Percentiles rank a stretch among this genome's conserved stretches.
phyloP scores from a whole-genome alignment of 1,140 invertebrate genomes.

The Drosophila persimilis region DNA sequence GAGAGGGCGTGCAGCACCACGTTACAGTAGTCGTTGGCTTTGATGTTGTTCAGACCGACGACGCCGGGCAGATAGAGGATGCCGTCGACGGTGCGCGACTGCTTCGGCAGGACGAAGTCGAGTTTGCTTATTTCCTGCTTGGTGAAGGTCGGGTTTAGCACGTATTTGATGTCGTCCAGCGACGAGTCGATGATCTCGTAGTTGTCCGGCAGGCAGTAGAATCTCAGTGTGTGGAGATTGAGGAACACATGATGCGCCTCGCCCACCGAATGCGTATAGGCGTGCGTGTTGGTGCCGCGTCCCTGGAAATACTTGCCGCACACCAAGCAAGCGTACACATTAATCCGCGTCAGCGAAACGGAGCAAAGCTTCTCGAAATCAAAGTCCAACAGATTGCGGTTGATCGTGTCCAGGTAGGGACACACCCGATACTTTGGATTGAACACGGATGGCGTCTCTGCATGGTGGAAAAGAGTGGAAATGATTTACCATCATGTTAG shows the following conservation, averaged over 20 bases:
- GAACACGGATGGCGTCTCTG: conserved; percentile 79
- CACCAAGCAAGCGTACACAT: conserved; percentile 99
- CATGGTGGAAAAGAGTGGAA: no score
- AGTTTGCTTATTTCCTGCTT: conserved; percentile 89
- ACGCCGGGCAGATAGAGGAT: conserved; percentile 96
- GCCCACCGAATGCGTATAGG: conserved; percentile 98
- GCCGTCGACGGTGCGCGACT: conserved; percentile 97
- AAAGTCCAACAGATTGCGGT: conserved; percentile 98
- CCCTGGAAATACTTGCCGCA: conserved; percentile 99
- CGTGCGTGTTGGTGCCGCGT: conserved; percentile 98
- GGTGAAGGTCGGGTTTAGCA: conserved; percentile 98
- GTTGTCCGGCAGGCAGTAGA: conserved; percentile 99
- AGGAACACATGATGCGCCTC: conserved; percentile 99
- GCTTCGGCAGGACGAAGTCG: conserved; percentile 90
- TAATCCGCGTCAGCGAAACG: conserved; percentile 98
- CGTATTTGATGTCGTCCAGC: conserved; percentile 99
- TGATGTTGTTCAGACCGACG: conserved; percentile 99
- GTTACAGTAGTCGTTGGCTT: conserved; percentile 99
- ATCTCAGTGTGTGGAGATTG: conserved; percentile 98
- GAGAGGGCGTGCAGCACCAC: conserved; percentile 98
- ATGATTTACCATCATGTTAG: not conserved
- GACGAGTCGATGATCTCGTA: conserved; percentile 99
- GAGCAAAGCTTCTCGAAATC: conserved; percentile 99
- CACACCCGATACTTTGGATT: conserved; percentile 85
- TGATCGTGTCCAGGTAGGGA: conserved; percentile 98